Evolutionary conservation across 2,113 vertebrate genomes (phyloP).

Genomic region (Epinephelus cyanopodus): DNA sequence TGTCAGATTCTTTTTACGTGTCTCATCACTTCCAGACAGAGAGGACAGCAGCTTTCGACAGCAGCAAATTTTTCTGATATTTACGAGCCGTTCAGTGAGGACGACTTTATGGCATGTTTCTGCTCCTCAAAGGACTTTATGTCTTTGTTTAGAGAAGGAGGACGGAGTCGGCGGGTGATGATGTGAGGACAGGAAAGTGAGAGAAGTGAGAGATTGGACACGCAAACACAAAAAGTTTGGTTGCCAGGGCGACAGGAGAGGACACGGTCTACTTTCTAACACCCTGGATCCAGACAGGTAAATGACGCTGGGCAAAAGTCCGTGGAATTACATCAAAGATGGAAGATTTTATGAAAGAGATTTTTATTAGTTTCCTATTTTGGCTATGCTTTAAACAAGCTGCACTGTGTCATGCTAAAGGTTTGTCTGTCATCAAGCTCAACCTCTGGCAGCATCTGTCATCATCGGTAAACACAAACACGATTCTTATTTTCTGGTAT

Average conservation of each 20-base stretch:
- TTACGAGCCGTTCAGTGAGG: slow-evolving; percentile 39
- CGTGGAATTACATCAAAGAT: slow-evolving; percentile 15
- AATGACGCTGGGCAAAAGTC: slow-evolving; percentile 2
- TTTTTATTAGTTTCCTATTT: not conserved
- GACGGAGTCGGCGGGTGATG: slow-evolving; percentile 28
- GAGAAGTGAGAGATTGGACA: slow-evolving; percentile 30
- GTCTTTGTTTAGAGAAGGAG: slow-evolving; percentile 37
- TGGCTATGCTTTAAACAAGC: not conserved
- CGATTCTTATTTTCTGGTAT: no score
- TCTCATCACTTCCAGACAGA: not conserved
- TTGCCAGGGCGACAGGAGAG: slow-evolving; percentile 51
- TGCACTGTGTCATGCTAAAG: slow-evolving; percentile 4
- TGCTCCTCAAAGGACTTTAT: slow-evolving; percentile 43
- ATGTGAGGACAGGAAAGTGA: slow-evolving; percentile 36
- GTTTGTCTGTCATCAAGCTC: not conserved
- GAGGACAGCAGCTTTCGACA: not conserved
- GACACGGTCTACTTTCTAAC: slow-evolving; percentile 4
- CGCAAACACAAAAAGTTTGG: slow-evolving; percentile 57
- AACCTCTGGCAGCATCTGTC: slow-evolving; percentile 13
- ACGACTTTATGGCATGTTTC: slow-evolving; percentile 36
- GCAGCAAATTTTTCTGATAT: slow-evolving; percentile 20
- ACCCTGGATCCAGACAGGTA: slow-evolving; percentile 17
- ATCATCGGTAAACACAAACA: not conserved
- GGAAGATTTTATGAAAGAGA: no score
- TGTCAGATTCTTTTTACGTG: not conserved